Evolutionary conservation across 2,888 invertebrate species (phyloP), one percentile per base, ranked within the genome.

Genomic region (Eupithecia insigniata): DNA sequence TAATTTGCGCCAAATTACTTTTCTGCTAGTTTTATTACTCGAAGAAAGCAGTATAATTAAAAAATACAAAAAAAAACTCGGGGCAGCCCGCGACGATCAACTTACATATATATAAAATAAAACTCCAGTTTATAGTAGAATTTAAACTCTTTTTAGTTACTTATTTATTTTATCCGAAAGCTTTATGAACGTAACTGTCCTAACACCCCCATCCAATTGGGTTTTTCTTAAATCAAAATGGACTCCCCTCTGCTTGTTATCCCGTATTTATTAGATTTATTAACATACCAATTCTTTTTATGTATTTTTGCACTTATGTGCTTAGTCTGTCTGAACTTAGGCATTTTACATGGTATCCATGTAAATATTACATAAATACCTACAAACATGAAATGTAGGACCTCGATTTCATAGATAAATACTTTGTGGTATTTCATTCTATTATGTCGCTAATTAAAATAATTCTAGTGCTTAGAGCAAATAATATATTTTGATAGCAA

Each of bases 241-340:
- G 55, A 85, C 87, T 83, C 89, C 91, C 87, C 85, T 78, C 74
- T 73, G 84, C 90, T 90, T 90, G 90, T 89, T 92, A 90, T 85
- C 83, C 84, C 86, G 83, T 84, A 85, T 88, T n/a, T 89, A 90
- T 90, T 89, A 87, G 87, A 89, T 90, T 89, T 89, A 87, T 88
- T 88, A 88, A 85, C 84, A 79, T 82, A 78, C 83, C 75, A 80
- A 81, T 82, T 79, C 71, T 69, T 78, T 73, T 76, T 79, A 73
- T 80, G 72, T 79, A 70, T 64, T 62, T 62, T n/a, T 62, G 18
- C 10, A 34, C 32, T 62, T 62, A 64, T 64, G 64, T 64, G 36
- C 16, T 36, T 36, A 5, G 4, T 26, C 22, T 55, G 26, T 55
- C 26, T 55, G 55, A 55, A 51, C 22, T 26, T 51, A 51, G 26